phyloP scores from a whole-genome alignment of 2,888 invertebrate species.

The Tanypteryx hageni region DNA sequence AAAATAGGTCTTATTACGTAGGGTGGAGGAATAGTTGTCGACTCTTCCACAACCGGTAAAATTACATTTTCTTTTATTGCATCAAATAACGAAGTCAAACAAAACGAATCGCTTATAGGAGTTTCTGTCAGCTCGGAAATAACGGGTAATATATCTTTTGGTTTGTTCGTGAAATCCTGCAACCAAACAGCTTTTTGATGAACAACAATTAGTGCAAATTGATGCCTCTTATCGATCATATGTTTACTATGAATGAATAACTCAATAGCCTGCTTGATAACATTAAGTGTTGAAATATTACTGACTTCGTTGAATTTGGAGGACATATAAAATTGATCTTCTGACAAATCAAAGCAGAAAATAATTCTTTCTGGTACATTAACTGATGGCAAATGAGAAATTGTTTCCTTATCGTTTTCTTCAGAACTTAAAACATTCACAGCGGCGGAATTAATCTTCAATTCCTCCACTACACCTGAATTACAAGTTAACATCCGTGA shows the following conservation, averaged over 20 bases:
- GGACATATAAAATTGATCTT: constrained; percentile 78
- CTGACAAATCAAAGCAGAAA: constrained; percentile 80
- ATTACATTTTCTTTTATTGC: constrained; percentile 77
- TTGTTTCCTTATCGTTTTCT: not conserved
- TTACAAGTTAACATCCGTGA: not conserved
- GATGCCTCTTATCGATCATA: constrained; percentile 79
- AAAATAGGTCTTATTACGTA: constrained; percentile 81
- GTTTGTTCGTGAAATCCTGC: constrained; percentile 81
- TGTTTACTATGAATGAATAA: constrained; percentile 81
- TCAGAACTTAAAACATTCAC: not conserved
- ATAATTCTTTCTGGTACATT: constrained; percentile 82
- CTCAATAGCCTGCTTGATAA: constrained; percentile 81
- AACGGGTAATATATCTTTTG: constrained; percentile 78
- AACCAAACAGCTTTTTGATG: constrained; percentile 78
- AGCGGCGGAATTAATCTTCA: not conserved
- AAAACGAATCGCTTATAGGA: constrained; percentile 77
- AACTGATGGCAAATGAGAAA: constrained; percentile 67
- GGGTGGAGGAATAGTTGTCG: constrained; percentile 76
- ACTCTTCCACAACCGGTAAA: constrained; percentile 75
- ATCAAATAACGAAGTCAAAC: constrained; percentile 79
- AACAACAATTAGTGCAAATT: constrained; percentile 81
- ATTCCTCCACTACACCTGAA: not conserved
- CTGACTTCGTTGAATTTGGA: constrained; percentile 78
- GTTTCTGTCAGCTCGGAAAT: constrained; percentile 79
- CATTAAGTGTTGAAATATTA: constrained; percentile 78